These are phyloP conservation scores for Notiomystis cincta DNA, from an alignment of 2,113 vertebrate genomes.

Conservation along the genomic window DNA sequence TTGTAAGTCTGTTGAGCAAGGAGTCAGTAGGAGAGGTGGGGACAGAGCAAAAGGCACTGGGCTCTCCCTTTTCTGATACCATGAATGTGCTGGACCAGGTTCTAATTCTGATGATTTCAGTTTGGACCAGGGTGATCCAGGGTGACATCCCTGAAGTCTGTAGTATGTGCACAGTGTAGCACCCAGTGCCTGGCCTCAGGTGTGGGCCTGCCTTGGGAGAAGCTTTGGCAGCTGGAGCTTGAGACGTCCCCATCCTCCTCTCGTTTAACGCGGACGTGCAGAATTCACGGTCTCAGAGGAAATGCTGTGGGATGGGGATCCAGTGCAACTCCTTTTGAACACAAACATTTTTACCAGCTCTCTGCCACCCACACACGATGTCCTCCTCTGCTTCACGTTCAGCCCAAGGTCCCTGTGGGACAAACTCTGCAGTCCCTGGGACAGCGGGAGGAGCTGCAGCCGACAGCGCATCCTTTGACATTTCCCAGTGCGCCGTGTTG, in stretches of 20 bases:
- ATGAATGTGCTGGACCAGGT: background rate
- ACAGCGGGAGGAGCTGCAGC: fast-evolving
- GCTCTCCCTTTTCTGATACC: background rate
- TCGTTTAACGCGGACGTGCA: fast-evolving
- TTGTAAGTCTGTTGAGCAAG: background rate
- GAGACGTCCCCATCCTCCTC: background rate
- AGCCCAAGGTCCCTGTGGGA: background rate
- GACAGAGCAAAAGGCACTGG: background rate
- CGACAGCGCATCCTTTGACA: fast-evolving
- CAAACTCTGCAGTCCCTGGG: background rate
- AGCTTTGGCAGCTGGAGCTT: background rate
- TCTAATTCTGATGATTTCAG: background rate
- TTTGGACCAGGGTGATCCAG: background rate
- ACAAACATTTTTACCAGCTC: background rate
- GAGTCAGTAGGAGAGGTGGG: background rate
- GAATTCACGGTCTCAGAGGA: background rate
- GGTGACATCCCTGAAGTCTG: background rate
- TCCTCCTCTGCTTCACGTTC: background rate
- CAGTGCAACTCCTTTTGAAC: background rate
- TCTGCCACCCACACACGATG: background rate
- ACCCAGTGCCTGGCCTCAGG: background rate
- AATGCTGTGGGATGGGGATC: background rate
- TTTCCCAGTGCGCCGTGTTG: fast-evolving
- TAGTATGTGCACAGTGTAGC: fast-evolving
- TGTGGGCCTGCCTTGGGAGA: background rate